Conservation (phyloP, 2,797 vertebrate genomes). For the Hoplostethus mediterraneus region DNA sequence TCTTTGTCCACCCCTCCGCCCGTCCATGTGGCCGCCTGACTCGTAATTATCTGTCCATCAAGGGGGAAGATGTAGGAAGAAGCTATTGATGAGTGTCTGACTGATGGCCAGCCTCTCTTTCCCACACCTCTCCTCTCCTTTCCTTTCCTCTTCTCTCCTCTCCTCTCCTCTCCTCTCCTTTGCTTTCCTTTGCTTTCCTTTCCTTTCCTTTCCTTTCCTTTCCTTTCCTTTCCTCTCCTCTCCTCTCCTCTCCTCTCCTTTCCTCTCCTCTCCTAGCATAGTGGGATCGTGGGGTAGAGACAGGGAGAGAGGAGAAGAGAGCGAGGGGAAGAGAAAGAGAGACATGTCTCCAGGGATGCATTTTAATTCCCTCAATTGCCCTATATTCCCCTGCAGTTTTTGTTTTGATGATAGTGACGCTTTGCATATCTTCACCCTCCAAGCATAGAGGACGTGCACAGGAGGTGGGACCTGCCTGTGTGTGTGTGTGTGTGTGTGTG, state of each 20-base stretch:
- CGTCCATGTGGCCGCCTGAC: constrained; percentile 11
- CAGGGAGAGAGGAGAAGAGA: constrained; percentile 50
- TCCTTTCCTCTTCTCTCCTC: not conserved
- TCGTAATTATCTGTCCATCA: constrained; percentile 13
- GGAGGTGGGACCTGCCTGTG: constrained; percentile 63
- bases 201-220: no score
- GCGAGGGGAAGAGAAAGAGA: constrained; percentile 72
- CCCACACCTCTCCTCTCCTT: not conserved
- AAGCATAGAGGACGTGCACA: constrained; percentile 76
- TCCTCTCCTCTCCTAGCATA: constrained; percentile 20
- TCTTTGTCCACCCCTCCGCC: constrained; percentile 3
- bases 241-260: no score
- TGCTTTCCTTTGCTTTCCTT: no score
- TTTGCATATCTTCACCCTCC: constrained; percentile 85
- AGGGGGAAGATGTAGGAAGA: not conserved
- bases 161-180: no score
- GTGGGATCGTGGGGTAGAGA: constrained; percentile 9
- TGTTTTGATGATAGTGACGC: constrained; percentile 84
- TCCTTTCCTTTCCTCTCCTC: no score
- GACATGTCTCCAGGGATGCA: constrained; percentile 80
- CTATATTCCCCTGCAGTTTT: constrained; percentile 85
- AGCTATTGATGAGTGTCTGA: not conserved
- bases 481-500: constrained; percentile 31
- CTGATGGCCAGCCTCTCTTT: not conserved
- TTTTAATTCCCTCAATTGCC: constrained; percentile 86